A percentile compares a stretch with the other conserved stretches of the same genome.
These are phyloP conservation scores for Lasioglossum vierecki DNA, from an alignment of 2,888 invertebrate species.

Conservation along the genomic window DNA sequence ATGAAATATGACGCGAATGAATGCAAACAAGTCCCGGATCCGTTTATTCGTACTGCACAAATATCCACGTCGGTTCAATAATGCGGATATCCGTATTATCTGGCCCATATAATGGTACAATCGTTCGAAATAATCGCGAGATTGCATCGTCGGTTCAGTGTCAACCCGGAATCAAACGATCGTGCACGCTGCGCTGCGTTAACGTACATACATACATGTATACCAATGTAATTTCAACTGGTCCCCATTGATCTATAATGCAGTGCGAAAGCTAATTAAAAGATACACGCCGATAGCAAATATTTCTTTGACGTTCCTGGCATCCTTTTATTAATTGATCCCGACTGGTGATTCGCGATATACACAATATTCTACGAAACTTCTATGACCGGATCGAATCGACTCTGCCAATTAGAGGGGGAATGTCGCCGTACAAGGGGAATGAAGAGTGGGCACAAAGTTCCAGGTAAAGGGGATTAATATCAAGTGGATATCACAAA, in stretches of 20 bases:
- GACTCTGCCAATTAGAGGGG: neutral
- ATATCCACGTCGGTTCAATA: slow-evolving; percentile 24
- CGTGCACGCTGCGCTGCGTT: neutral
- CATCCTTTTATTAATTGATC: neutral
- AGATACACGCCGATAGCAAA: neutral
- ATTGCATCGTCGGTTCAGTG: slow-evolving; percentile 13
- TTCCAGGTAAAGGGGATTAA: neutral
- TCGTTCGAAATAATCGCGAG: slow-evolving; percentile 27
- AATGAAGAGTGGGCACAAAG: neutral
- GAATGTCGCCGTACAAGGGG: neutral
- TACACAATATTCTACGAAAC: neutral
- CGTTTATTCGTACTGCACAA: slow-evolving; percentile 19
- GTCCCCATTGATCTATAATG: neutral
- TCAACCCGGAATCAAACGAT: neutral
- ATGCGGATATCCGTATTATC: slow-evolving; percentile 26
- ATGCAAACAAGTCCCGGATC: slow-evolving; percentile 12
- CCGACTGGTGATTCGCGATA: neutral
- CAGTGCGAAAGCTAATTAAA: neutral
- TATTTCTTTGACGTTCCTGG: neutral
- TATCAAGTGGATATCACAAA: neutral
- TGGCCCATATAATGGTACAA: neutral
- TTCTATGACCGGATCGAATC: neutral
- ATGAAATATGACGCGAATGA: slow-evolving; percentile 16
- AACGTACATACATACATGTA: neutral
- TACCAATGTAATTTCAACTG: neutral